Conservation (phyloP, 2,888 invertebrate species). For the Eucera pruinosa region DNA sequence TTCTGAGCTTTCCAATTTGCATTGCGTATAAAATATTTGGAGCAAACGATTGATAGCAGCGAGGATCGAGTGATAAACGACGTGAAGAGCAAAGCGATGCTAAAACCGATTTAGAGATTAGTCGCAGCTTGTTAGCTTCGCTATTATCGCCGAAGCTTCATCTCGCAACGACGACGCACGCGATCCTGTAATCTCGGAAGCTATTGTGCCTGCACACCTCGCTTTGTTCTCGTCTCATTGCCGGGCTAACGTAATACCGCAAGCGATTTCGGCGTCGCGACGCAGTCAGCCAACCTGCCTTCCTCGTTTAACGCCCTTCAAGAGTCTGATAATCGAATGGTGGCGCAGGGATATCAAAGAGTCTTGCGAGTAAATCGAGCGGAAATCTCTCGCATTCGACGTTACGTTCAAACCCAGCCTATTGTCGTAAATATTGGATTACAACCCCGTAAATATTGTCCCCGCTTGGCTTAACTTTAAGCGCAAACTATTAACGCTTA, state of each 20-base stretch:
- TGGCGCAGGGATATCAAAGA: neutral
- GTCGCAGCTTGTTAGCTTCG: conserved; percentile 47
- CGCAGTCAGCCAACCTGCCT: conserved; percentile 33
- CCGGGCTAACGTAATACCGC: conserved; percentile 44
- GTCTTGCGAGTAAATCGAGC: neutral
- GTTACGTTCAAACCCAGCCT: no score
- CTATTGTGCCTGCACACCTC: conserved; percentile 19
- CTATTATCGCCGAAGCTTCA: conserved; percentile 36
- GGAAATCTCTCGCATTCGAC: neutral
- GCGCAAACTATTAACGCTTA: no score
- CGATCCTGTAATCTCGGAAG: conserved; percentile 42
- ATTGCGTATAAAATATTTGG: no score
- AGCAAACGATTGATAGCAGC: neutral
- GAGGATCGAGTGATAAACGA: no score
- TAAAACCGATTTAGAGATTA: conserved; percentile 43
- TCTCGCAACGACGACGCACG: conserved; percentile 27
- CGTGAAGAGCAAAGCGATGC: conserved; percentile 5
- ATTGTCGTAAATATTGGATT: no score
- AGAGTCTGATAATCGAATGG: conserved; percentile 26
- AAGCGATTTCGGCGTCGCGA: conserved; percentile 46
- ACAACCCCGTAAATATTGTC: no score
- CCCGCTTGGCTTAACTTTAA: no score
- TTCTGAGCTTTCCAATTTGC: no score
- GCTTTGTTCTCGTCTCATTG: conserved; percentile 53
- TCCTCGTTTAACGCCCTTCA: conserved; percentile 44